Percentiles rank a stretch among this genome's conserved stretches.
Evolutionary conservation across 2,888 invertebrate genomes (phyloP).

Genomic region (Cheilosia pagana): DNA sequence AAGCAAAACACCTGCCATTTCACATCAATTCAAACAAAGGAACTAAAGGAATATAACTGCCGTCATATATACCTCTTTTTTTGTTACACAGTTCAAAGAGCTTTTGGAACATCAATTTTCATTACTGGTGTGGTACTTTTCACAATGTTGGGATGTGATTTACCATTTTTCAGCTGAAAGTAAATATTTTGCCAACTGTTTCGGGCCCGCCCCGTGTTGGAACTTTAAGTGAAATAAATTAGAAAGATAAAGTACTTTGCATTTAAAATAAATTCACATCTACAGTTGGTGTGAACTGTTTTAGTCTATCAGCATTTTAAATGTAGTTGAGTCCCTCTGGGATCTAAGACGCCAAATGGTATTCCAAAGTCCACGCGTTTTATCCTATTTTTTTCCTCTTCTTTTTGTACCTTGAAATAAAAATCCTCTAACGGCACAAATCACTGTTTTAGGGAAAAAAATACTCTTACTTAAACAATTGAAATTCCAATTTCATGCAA

Average conservation of each 20-base stretch:
- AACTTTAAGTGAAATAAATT: no score
- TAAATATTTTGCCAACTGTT: no score
- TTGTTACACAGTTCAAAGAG: no score
- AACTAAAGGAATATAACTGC: no score
- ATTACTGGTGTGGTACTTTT: no score
- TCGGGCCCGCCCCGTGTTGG: no score
- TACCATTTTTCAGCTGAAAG: no score
- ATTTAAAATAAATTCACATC: background rate
- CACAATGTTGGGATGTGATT: no score
- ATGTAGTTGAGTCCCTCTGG: background rate
- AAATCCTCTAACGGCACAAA: conserved; percentile 44
- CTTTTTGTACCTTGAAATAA: conserved; percentile 28
- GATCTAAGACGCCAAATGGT: conserved; percentile 35
- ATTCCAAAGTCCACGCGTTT: conserved; percentile 23
- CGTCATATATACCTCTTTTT: no score
- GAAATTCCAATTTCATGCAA: conserved; percentile 70
- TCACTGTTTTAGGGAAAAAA: conserved; percentile 22
- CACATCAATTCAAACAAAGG: no score
- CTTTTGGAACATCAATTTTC: no score
- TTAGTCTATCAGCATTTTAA: background rate
- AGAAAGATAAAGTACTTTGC: background rate
- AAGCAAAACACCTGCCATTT: no score
- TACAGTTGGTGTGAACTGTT: background rate
- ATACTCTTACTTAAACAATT: conserved; percentile 61
- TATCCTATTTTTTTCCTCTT: conserved; percentile 20